Evolutionary conservation across 2,888 invertebrate species (phyloP).

Genomic region (Carterocephalus palaemon): DNA sequence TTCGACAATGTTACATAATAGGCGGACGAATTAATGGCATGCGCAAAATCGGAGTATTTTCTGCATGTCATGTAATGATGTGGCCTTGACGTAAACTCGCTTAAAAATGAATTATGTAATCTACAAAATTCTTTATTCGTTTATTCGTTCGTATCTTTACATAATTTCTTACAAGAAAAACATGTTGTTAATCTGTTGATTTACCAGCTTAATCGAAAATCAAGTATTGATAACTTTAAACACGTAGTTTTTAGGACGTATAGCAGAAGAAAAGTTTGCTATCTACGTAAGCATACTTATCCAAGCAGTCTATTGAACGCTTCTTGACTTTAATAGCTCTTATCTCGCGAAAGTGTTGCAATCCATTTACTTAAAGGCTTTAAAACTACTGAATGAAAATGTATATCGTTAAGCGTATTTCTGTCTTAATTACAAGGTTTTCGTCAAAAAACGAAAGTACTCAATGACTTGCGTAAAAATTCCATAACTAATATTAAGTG

Average conservation of each 20-base stretch:
- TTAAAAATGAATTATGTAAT: too few species aligned
- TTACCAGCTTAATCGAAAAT: too few species aligned
- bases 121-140: too few species aligned
- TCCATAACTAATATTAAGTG: too few species aligned
- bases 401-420: not conserved
- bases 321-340: slow-evolving; percentile 14
- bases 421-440: not conserved
- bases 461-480: not conserved
- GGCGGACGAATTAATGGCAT: too few species aligned
- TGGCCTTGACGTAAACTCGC: too few species aligned
- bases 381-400: slow-evolving; percentile 7
- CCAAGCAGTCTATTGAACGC: slow-evolving; percentile 16
- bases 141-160: too few species aligned
- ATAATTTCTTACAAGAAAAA: not conserved
- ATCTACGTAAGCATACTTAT: slow-evolving; percentile 16
- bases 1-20: too few species aligned
- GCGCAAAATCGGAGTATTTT: too few species aligned
- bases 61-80: too few species aligned
- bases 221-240: slow-evolving; percentile 7
- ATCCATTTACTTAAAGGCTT: slow-evolving; percentile 9
- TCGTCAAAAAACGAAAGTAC: slow-evolving; percentile 1
- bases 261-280: slow-evolving; percentile 10
- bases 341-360: slow-evolving; percentile 12
- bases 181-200: too few species aligned
- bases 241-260: slow-evolving; percentile 3